Evolutionary conservation across 2,888 invertebrate genomes (phyloP).

Genomic region (Parascotia fuliginaria): DNA sequence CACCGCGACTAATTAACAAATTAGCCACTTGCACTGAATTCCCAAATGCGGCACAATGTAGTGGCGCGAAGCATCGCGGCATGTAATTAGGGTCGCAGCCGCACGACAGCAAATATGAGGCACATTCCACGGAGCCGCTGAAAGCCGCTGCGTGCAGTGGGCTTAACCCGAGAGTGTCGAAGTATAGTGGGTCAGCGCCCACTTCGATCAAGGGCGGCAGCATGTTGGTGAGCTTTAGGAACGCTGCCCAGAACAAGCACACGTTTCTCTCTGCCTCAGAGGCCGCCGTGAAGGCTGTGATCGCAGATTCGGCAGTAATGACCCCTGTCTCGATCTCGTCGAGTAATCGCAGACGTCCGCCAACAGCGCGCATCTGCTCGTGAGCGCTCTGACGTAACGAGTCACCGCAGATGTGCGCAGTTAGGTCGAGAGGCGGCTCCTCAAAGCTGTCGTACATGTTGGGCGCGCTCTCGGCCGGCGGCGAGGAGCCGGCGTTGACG

Average conservation of each 20-base stretch:
- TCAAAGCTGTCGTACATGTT: constrained; percentile 93
- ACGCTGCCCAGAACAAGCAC: constrained; percentile 90
- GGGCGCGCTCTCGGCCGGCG: constrained; percentile 92
- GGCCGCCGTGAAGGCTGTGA: constrained; percentile 82
- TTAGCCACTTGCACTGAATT: constrained; percentile 93
- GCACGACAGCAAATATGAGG: constrained; percentile 88
- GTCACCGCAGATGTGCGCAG: constrained; percentile 90
- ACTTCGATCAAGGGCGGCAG: constrained; percentile 87
- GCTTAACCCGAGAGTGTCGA: constrained; percentile 90
- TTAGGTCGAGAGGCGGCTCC: constrained; percentile 89
- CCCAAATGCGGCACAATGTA: constrained; percentile 96
- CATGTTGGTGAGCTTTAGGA: constrained; percentile 89
- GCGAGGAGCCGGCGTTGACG: constrained; percentile 92
- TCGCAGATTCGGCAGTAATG: constrained; percentile 85
- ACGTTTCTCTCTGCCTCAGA: constrained; percentile 90
- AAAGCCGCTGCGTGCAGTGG: constrained; percentile 92
- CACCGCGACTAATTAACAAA: constrained; percentile 90
- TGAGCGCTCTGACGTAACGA: constrained; percentile 90
- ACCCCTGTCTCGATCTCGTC: constrained; percentile 91
- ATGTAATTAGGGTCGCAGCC: constrained; percentile 89
- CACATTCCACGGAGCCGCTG: constrained; percentile 90
- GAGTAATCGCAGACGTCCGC: constrained; percentile 88
- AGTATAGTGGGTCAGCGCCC: constrained; percentile 90
- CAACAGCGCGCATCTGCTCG: constrained; percentile 90
- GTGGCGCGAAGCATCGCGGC: constrained; percentile 91